Evolutionary conservation across 2,888 invertebrate species (phyloP).

Genomic region (Pseudoips prasinana): DNA sequence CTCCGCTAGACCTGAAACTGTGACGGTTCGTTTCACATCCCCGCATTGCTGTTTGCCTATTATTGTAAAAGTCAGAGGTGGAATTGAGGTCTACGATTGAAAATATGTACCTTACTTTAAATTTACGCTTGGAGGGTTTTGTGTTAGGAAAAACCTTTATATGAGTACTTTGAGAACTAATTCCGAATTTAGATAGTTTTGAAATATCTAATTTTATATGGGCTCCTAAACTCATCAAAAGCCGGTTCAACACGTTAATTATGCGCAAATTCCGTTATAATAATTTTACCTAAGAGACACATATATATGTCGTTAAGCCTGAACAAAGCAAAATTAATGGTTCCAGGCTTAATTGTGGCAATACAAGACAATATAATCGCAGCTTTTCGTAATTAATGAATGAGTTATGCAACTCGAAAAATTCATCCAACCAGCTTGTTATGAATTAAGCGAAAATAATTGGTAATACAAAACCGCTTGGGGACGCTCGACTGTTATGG

Average conservation of each 20-base stretch:
- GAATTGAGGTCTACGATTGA: conserved; percentile 36
- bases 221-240: too few relatives aligned
- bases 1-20: conserved; percentile 72
- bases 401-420: conserved; percentile 21
- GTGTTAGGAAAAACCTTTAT: conserved; percentile 8
- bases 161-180: too few relatives aligned
- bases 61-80: conserved; percentile 67
- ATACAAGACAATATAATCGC: conserved; percentile 8
- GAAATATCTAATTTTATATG: too few relatives aligned
- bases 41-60: conserved; percentile 61
- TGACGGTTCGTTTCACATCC: conserved; percentile 67
- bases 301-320: not conserved
- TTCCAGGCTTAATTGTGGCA: conserved; percentile 1
- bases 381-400: conserved; percentile 32
- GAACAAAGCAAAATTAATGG: conserved; percentile 1
- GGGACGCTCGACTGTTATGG: conserved; percentile 63
- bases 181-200: too few relatives aligned
- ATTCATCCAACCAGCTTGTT: conserved; percentile 54
- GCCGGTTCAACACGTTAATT: too few relatives aligned
- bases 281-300: too few relatives aligned
- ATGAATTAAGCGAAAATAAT: conserved; percentile 72
- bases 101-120: conserved; percentile 20
- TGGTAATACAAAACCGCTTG: conserved; percentile 77
- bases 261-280: too few relatives aligned
- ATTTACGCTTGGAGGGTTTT: conserved; percentile 15